Base-by-base conservation (phyloP, 2,797 vertebrate genomes). In the Sebastes itinus region DNA sequence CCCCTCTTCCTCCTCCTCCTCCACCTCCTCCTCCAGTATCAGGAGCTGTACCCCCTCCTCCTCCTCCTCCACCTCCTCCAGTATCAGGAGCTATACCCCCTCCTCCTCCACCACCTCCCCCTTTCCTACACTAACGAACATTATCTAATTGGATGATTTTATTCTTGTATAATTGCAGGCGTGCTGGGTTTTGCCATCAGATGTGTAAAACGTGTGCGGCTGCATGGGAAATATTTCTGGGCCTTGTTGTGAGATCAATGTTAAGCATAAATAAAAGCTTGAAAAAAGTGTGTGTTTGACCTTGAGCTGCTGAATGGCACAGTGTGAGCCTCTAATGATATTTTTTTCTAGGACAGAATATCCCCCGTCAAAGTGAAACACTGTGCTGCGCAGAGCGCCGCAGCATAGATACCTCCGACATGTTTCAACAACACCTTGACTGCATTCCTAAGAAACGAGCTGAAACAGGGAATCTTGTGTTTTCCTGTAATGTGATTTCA, bases 401-500 rank as follows among this genome's bases (percentile, higher is more conserved):
- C 6, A 7, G 76, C 1, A 4, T 12, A 65, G 27, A 71, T 75
- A 27, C 61, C 58, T 58, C 52, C 30, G 16, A 79, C 94, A 23
- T 88, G 94, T 93, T 88, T 61, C 70, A 73, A 89, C 93, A 89
- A 10, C 67, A 27, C 81, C 75, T 49, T 3, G 1, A 23, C 79
- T 38, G 49, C 94, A 94, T 95, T 95, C 94, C 90, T 85, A 2
- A 54, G 67, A 59, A 82, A 90, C 94, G 90, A 87, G 94, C 82
- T 84, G 55, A 73, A 89, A 95, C 93, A 90, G 5, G 20, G 81
- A 77, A 28, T 66, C 65, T 9, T 63, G 54, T 6, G 7, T 76
- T 73, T 30, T 28, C 18, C 7, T 28, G 14, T 54, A 27, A 65
- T 32, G 38, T 27, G 3, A 70, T 74, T 62, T 52, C 5, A 3